Conservation (phyloP, 2,888 invertebrate species). For the Epirrhoe tristata region DNA sequence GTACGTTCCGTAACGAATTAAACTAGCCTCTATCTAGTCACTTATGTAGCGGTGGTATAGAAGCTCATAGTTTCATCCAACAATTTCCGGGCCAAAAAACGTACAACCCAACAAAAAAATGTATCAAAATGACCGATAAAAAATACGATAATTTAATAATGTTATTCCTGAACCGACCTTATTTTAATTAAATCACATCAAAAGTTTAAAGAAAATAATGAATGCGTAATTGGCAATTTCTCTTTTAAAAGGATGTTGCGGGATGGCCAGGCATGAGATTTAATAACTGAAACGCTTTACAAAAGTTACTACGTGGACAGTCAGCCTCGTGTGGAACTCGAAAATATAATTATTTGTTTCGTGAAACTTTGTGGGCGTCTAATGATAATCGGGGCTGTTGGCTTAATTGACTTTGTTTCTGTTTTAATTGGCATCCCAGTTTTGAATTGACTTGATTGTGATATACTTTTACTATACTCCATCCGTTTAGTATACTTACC, state of each 20-base stretch:
- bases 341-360: slow-evolving; percentile 29
- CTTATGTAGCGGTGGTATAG: too few species aligned
- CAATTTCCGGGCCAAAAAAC: background rate
- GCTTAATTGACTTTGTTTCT: slow-evolving; percentile 26
- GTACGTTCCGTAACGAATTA: too few species aligned
- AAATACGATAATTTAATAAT: slow-evolving; percentile 14
- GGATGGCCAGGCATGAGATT: slow-evolving; percentile 38
- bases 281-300: slow-evolving; percentile 41
- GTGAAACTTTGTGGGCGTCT: slow-evolving; percentile 27
- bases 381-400: slow-evolving; percentile 22
- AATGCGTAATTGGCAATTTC: slow-evolving; percentile 48
- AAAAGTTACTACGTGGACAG: slow-evolving; percentile 18
- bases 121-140: background rate
- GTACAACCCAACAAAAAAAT: background rate
- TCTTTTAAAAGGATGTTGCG: slow-evolving; percentile 38
- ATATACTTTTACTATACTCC: background rate
- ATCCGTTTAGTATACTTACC: too few species aligned
- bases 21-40: too few species aligned
- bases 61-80: too few species aligned
- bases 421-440: slow-evolving; percentile 8
- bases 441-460: background rate
- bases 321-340: slow-evolving; percentile 3
- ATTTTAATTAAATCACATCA: slow-evolving; percentile 38
- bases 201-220: slow-evolving; percentile 38
- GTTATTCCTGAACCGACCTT: slow-evolving; percentile 6